Evolutionary conservation across 2,797 vertebrate species (phyloP).

Genomic region (Clarias laeviceps): DNA sequence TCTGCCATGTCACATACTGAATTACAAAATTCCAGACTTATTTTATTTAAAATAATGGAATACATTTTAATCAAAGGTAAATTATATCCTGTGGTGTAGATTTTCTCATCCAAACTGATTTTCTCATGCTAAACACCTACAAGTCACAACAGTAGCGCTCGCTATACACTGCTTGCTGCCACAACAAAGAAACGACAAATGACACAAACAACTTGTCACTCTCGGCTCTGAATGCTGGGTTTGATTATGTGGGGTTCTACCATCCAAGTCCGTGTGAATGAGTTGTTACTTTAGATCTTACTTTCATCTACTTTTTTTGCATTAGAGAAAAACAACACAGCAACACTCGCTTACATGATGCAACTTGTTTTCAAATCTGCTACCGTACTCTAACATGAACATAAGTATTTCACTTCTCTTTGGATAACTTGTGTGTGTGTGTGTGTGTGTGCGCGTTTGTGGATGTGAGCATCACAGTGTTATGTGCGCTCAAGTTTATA

Average conservation of each 20-base stretch:
- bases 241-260: neutral
- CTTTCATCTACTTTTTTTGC: neutral
- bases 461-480: neutral
- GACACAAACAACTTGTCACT: neutral
- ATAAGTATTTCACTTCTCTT: neutral
- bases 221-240: neutral
- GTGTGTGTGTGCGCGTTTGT: neutral
- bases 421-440: constrained; percentile 1
- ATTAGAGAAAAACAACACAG: constrained; percentile 15
- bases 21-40: neutral
- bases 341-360: neutral
- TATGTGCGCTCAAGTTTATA: neutral
- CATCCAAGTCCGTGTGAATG: neutral
- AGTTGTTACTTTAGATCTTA: neutral
- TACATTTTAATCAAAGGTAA: neutral
- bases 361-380: neutral
- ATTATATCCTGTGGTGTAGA: neutral
- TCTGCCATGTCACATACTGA: neutral
- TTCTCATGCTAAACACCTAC: neutral
- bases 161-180: neutral
- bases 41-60: neutral
- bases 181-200: neutral
- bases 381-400: neutral
- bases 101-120: neutral
- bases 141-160: neutral